Evolutionary conservation across 2,888 invertebrate genomes (phyloP).

Genomic region (Pegoplata infirma): DNA sequence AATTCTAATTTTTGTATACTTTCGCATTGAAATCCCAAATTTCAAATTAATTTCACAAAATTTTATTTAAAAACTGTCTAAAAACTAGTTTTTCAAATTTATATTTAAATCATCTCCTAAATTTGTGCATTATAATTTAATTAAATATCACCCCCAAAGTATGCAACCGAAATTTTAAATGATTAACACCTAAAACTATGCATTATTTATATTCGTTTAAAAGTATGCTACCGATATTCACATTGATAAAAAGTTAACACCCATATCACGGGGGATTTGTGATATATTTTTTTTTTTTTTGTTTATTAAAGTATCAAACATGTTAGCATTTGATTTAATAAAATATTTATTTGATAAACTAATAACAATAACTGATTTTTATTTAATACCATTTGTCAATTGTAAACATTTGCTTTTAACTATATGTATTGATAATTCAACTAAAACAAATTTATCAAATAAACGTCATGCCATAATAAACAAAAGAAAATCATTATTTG

Average conservation of each 20-base stretch:
- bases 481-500: background rate
- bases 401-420: background rate
- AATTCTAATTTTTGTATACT: too few species aligned
- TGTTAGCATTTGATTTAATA: too few species aligned
- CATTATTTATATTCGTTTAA: too few species aligned
- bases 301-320: too few species aligned
- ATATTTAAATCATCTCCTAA: too few species aligned
- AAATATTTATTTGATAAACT: background rate
- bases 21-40: too few species aligned
- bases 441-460: background rate
- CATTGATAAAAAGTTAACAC: conserved; percentile 2
- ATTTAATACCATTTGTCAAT: background rate
- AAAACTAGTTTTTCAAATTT: too few species aligned
- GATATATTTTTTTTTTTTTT: background rate
- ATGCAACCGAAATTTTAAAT: too few species aligned
- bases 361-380: background rate
- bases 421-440: background rate
- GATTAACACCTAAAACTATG: background rate
- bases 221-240: conserved; percentile 3
- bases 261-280: background rate
- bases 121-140: too few species aligned
- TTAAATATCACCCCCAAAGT: too few species aligned
- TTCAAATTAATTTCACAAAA: too few species aligned
- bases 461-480: background rate
- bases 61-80: too few species aligned